Conservation (phyloP, 2,113 vertebrate species). For the Aptenodytes patagonicus region DNA sequence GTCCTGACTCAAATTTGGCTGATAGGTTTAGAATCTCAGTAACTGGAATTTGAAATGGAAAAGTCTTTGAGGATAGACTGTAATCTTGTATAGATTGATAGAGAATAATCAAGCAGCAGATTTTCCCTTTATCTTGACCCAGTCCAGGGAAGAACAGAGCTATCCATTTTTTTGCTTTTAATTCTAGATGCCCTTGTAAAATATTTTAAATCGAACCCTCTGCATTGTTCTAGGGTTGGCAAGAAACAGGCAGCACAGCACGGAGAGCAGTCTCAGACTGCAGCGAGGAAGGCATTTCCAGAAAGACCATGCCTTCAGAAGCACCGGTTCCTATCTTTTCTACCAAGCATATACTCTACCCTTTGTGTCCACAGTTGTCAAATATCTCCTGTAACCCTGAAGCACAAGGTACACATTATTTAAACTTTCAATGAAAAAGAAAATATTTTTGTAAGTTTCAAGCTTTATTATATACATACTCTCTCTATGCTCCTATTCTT, state of each 20-base stretch:
- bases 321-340: not conserved
- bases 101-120: not conserved
- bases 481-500: not conserved
- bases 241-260: not conserved
- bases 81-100: not conserved
- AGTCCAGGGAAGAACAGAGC: not conserved
- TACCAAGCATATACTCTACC: not conserved
- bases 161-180: not conserved
- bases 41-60: not conserved
- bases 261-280: not conserved
- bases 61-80: not conserved
- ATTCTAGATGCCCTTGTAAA: not conserved
- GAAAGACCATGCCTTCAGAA: not conserved
- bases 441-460: not conserved
- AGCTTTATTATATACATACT: not conserved
- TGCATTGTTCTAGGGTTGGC: rapidly evolving
- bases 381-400: not conserved
- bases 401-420: not conserved
- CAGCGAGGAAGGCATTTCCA: not conserved
- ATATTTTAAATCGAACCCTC: not conserved
- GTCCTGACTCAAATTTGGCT: not conserved
- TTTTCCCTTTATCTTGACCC: not conserved
- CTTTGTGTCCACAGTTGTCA: not conserved
- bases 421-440: not conserved
- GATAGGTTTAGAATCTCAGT: not conserved